Evolutionary conservation across 2,797 vertebrate species (phyloP).

Genomic region (Crax fasciolata): DNA sequence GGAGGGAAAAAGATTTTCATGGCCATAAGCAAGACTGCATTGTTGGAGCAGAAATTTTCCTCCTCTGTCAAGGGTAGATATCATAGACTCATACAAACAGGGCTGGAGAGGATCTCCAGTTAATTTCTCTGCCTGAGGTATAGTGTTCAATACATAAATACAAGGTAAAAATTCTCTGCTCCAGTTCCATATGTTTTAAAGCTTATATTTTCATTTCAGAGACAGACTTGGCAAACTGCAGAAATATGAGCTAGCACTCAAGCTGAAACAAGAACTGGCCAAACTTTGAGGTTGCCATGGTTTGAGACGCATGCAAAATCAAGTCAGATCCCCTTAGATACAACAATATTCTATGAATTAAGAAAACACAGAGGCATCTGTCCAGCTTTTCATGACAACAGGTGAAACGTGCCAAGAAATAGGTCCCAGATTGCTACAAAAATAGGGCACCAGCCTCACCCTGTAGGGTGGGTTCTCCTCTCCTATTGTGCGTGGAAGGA

Average conservation of each 20-base stretch:
- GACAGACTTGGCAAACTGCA: conserved; percentile 27
- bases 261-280: conserved; percentile 9
- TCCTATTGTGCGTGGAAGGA: background rate
- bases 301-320: background rate
- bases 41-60: background rate
- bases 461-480: background rate
- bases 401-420: background rate
- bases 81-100: background rate
- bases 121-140: background rate
- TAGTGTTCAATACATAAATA: background rate
- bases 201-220: conserved; percentile 25
- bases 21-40: background rate
- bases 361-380: background rate
- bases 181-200: conserved; percentile 2
- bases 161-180: background rate
- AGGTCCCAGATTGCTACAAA: background rate
- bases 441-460: background rate
- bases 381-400: background rate
- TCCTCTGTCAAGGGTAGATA: background rate
- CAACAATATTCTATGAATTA: background rate
- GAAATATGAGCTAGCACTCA: background rate
- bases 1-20: background rate
- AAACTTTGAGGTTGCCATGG: background rate
- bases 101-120: background rate
- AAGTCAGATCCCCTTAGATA: background rate